Evolutionary conservation across 2,113 vertebrate genomes (phyloP).

Genomic region (Candoia aspera): DNA sequence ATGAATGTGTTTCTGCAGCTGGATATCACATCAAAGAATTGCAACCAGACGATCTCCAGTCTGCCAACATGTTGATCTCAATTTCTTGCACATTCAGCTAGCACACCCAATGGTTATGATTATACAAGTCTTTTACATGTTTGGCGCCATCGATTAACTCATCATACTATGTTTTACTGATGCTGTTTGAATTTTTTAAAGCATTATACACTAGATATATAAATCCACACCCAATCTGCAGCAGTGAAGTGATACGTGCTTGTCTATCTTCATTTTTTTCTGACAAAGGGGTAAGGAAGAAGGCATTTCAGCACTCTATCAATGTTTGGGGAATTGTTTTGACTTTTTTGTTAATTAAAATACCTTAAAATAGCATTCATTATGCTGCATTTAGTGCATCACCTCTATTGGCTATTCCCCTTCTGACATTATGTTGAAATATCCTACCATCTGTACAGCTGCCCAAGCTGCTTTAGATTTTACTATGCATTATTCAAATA

Average conservation of each 20-base stretch:
- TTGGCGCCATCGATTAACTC: conserved; percentile 9
- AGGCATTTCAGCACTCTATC: no score
- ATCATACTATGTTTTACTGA: conserved; percentile 28
- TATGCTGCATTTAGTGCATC: background rate
- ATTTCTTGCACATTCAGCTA: background rate
- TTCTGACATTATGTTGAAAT: background rate
- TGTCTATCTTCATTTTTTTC: background rate
- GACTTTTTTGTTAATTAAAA: no score
- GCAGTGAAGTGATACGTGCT: background rate
- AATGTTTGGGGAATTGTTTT: no score
- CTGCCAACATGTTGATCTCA: background rate
- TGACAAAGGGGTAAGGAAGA: no score
- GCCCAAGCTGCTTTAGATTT: conserved; percentile 27
- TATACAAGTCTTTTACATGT: conserved; percentile 13
- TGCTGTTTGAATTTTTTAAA: background rate
- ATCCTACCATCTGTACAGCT: background rate
- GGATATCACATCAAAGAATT: background rate
- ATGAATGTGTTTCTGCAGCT: conserved; percentile 37
- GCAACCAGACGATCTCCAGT: background rate
- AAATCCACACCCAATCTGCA: background rate
- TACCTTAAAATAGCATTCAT: conserved; percentile 24
- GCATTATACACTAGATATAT: background rate
- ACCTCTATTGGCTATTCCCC: background rate
- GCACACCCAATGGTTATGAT: background rate
- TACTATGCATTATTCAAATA: conserved; percentile 24